Evolutionary conservation across 2,797 vertebrate species (phyloP).

Genomic region (Coregonus ussuriensis): DNA sequence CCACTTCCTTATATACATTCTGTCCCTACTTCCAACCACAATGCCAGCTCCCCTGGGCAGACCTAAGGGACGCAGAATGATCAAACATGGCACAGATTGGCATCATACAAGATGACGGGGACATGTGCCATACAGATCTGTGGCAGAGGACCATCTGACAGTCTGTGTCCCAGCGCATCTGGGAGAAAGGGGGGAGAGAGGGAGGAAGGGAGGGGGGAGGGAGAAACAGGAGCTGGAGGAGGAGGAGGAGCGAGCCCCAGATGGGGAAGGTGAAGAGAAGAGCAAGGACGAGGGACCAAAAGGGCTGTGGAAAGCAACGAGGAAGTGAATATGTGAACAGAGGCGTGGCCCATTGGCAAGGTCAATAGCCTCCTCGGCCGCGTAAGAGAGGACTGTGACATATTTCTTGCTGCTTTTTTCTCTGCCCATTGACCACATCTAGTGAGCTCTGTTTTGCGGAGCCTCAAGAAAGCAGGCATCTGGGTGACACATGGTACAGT

Average conservation of each 20-base stretch:
- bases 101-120: conserved; percentile 55
- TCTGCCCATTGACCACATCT: conserved; percentile 43
- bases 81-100: conserved; percentile 46
- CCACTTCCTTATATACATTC: conserved; percentile 74
- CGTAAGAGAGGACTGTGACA: conserved; percentile 30
- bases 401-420: conserved; percentile 20
- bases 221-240: conserved; percentile 1
- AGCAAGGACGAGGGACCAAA: too few relatives aligned
- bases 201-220: neutral
- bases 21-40: conserved; percentile 63
- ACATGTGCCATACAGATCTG: conserved; percentile 32
- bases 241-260: neutral
- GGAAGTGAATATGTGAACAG: neutral
- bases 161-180: conserved; percentile 20
- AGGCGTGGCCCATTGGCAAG: conserved; percentile 32
- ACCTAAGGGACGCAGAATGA: conserved; percentile 58
- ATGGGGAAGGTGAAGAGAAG: neutral
- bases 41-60: conserved; percentile 46
- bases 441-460: conserved; percentile 46
- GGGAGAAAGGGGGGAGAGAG: conserved; percentile 4
- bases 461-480: conserved; percentile 50
- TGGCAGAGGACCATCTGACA: conserved; percentile 48
- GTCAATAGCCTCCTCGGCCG: conserved; percentile 35
- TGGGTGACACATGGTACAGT: conserved; percentile 60
- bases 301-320: neutral